Conservation (phyloP, 53 echinoderm and acorn worm genomes). For the Antedon mediterranea region DNA sequence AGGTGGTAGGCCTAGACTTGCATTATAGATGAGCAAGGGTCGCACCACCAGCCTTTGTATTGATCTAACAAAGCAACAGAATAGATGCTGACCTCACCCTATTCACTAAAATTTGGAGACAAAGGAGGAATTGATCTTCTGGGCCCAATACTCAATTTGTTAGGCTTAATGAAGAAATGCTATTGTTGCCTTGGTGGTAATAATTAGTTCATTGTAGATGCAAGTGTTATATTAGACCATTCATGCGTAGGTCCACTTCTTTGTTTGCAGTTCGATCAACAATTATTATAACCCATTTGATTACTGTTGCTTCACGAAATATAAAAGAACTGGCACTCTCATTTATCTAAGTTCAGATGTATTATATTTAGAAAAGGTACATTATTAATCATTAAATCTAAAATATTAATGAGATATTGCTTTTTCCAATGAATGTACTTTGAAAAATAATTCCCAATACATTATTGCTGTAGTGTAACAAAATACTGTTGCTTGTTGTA, state of each 20-base stretch:
- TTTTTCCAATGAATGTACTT: too few species aligned
- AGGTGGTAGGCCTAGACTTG: not conserved
- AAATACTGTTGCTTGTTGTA: too few species aligned
- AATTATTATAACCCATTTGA: not conserved
- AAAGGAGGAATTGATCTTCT: not conserved
- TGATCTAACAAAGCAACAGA: not conserved
- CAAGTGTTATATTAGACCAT: not conserved
- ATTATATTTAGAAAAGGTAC: too few species aligned
- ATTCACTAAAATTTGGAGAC: not conserved
- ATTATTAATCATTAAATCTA: too few species aligned
- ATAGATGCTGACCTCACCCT: not conserved
- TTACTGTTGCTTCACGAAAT: too few species aligned
- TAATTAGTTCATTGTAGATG: not conserved
- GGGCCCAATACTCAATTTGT: not conserved
- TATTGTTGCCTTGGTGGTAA: not conserved
- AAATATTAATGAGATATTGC: too few species aligned
- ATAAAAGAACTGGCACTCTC: too few species aligned
- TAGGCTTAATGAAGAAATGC: not conserved
- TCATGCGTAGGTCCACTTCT: not conserved
- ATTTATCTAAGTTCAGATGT: too few species aligned
- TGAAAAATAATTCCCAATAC: too few species aligned
- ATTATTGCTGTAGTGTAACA: too few species aligned
- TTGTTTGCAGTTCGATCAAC: not conserved
- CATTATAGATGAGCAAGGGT: not conserved
- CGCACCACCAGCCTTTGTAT: not conserved